Percentiles rank a stretch among this genome's conserved stretches.
phyloP scores from a whole-genome alignment of 2,113 vertebrate species.

The Calidris pugnax region DNA sequence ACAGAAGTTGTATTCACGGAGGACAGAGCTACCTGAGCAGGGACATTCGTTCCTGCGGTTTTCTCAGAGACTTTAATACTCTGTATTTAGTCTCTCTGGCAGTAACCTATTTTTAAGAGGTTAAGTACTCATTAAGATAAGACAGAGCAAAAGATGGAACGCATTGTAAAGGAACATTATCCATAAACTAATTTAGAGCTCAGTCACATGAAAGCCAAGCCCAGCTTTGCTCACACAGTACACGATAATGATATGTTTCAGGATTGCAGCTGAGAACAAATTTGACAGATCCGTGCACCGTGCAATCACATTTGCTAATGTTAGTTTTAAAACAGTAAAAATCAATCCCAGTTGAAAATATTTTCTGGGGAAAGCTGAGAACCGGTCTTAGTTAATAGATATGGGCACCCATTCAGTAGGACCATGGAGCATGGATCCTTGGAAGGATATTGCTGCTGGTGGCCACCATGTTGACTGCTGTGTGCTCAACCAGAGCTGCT shows the following conservation, averaged over 20 bases:
- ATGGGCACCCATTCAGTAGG: not conserved
- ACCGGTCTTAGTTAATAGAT: not conserved
- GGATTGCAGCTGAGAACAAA: slow-evolving; percentile 39
- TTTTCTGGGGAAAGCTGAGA: slow-evolving; percentile 24
- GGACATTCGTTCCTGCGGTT: not conserved
- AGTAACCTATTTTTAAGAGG: slow-evolving; percentile 23
- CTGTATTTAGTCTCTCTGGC: not conserved
- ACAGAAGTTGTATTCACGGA: slow-evolving; percentile 45
- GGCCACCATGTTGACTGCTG: not conserved
- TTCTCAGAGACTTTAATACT: not conserved
- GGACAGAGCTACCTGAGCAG: slow-evolving; percentile 40
- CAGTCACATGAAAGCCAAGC: slow-evolving; percentile 3
- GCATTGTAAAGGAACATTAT: not conserved
- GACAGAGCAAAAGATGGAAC: slow-evolving; percentile 16
- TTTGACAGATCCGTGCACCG: slow-evolving; percentile 10
- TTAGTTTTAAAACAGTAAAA: slow-evolving; percentile 45
- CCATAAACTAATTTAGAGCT: slow-evolving; percentile 36
- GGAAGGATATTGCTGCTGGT: not conserved
- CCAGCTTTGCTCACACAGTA: slow-evolving; percentile 54
- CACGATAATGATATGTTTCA: not conserved
- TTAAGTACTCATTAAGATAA: slow-evolving; percentile 31
- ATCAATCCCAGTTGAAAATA: not conserved
- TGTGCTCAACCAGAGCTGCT: not conserved
- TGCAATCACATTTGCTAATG: not conserved
- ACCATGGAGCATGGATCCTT: not conserved